These are phyloP conservation scores for Diadophis punctatus DNA, from an alignment of 2,113 vertebrate species.

Conservation along the genomic window DNA sequence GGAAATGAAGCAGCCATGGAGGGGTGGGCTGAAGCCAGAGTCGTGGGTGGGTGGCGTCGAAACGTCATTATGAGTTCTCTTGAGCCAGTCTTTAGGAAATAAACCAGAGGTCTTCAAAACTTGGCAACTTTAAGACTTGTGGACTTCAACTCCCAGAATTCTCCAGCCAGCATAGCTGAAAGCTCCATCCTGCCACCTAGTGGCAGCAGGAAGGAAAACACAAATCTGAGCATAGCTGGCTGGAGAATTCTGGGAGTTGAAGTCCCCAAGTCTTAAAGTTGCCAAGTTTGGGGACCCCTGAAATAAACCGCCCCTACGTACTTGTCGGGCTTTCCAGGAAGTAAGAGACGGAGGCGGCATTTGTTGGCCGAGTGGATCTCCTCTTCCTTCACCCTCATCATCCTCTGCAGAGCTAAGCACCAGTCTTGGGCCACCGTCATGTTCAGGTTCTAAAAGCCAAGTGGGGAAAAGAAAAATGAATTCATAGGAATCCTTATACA, in stretches of 20 bases:
- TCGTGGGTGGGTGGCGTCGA: too few species aligned
- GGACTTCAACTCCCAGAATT: too few species aligned
- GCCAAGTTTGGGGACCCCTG: too few species aligned
- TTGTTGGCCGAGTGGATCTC: constrained; percentile 96
- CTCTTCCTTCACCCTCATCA: constrained; percentile 93
- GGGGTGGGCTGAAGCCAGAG: not conserved
- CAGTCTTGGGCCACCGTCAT: constrained; percentile 93
- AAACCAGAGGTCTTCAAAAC: too few species aligned
- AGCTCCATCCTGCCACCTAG: too few species aligned
- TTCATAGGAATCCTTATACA: not conserved
- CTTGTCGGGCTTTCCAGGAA: constrained; percentile 92
- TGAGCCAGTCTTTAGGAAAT: not conserved
- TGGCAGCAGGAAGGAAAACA: too few species aligned
- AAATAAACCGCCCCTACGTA: constrained; percentile 60
- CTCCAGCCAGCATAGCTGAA: too few species aligned
- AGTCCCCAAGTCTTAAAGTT: too few species aligned
- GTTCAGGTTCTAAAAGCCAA: constrained; percentile 83
- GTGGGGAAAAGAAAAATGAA: not conserved
- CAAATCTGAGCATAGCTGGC: too few species aligned
- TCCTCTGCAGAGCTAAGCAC: constrained; percentile 91
- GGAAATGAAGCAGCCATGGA: not conserved
- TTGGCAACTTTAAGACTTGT: too few species aligned
- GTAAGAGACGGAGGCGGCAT: constrained; percentile 88
- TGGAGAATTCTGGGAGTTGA: too few species aligned
- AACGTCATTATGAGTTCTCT: not conserved